phyloP scores from a whole-genome alignment of 2,797 vertebrate species.

The Lutjanus campechanus region DNA sequence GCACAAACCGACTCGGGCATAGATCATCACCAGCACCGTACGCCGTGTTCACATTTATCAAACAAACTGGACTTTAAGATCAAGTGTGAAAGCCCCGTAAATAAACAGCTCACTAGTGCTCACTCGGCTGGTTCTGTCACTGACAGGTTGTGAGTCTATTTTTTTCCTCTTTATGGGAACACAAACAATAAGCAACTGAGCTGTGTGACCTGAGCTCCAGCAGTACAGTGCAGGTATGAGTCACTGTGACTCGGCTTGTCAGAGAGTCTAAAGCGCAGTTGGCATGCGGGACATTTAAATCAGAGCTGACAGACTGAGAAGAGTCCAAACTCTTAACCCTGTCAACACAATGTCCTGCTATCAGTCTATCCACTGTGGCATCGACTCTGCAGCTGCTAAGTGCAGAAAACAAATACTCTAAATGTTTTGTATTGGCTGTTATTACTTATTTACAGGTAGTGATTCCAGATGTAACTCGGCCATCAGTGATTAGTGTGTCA shows the following conservation, averaged over 20 bases:
- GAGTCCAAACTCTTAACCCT: background rate
- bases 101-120: background rate
- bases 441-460: background rate
- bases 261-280: background rate
- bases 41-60: too few species aligned
- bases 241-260: slow-evolving; percentile 11
- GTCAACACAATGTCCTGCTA: background rate
- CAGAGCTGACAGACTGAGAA: background rate
- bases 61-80: too few species aligned
- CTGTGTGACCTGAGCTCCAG: background rate
- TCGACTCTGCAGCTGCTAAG: slow-evolving; percentile 15
- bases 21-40: too few species aligned
- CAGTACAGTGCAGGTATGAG: slow-evolving; percentile 8
- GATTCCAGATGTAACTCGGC: background rate
- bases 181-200: background rate
- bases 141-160: background rate
- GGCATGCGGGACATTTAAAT: slow-evolving; percentile 1
- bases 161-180: background rate
- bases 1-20: too few species aligned
- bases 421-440: background rate
- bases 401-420: slow-evolving; percentile 1
- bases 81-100: too few species aligned
- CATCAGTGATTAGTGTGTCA: background rate
- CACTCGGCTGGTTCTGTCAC: background rate
- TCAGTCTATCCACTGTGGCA: background rate